A percentile compares a stretch with the other conserved stretches of the same genome.
Conservation (phyloP, 1,140 invertebrate species). For the Polypedilum vanderplanki region DNA sequence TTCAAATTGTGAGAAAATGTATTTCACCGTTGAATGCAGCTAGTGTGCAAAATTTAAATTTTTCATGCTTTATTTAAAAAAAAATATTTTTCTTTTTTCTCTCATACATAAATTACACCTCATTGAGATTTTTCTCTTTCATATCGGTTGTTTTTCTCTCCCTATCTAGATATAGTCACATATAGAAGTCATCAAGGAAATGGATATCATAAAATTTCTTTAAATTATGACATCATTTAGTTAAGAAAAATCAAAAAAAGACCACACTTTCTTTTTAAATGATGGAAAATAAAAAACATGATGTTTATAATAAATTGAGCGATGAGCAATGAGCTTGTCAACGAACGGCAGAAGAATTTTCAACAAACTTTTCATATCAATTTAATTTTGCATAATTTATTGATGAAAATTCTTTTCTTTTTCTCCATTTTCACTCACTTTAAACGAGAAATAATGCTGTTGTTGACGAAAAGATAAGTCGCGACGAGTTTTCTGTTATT, state of each 20-base stretch:
- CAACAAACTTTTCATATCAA: not conserved
- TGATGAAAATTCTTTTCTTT: not conserved
- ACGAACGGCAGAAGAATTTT: constrained; percentile 5
- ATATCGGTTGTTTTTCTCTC: too few species aligned
- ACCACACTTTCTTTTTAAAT: not conserved
- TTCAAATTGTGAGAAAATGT: not conserved
- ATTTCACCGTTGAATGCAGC: not conserved
- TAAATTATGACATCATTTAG: not conserved
- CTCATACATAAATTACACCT: not conserved
- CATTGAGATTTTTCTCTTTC: not conserved
- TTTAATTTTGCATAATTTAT: not conserved
- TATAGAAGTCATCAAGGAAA: not conserved
- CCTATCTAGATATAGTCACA: too few species aligned
- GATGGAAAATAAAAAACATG: not conserved
- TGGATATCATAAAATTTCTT: constrained; percentile 21
- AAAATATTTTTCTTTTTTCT: not conserved
- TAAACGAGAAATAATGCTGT: not conserved
- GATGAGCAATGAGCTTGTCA: not conserved
- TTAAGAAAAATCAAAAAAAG: not conserved
- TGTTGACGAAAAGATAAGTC: not conserved
- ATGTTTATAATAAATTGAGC: not conserved
- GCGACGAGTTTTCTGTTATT: not conserved
- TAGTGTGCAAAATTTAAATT: not conserved
- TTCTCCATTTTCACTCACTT: not conserved
- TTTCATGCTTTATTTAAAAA: not conserved